Evolutionary conservation across 2,113 vertebrate genomes (phyloP).

Genomic region (Nesoenas mayeri): DNA sequence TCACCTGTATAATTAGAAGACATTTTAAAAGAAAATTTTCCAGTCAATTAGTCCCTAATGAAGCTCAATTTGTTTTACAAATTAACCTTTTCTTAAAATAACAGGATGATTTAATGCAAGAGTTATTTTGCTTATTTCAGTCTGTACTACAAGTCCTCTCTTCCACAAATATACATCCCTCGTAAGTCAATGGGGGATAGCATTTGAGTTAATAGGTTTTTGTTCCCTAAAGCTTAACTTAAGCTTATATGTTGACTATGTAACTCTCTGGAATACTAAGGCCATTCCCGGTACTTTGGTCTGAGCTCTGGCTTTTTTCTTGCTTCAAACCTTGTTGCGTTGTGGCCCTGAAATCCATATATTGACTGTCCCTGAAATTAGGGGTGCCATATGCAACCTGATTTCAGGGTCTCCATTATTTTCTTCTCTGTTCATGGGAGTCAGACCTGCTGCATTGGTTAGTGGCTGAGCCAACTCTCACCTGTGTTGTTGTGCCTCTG

Average conservation of each 20-base stretch:
- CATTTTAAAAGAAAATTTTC: slow-evolving; percentile 61
- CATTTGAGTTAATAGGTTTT: neutral
- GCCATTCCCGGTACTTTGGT: neutral
- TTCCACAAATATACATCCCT: neutral
- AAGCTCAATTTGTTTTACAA: slow-evolving; percentile 67
- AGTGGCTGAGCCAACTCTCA: neutral
- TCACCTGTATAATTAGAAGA: slow-evolving; percentile 60
- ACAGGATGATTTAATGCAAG: slow-evolving; percentile 58
- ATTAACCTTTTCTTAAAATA: slow-evolving; percentile 69
- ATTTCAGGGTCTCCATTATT: neutral
- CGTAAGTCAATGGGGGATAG: neutral
- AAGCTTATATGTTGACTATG: neutral
- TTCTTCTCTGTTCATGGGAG: neutral
- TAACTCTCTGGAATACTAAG: neutral
- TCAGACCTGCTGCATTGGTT: neutral
- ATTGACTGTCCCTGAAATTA: neutral
- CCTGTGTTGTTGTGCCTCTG: neutral
- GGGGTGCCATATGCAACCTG: neutral
- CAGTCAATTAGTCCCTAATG: slow-evolving; percentile 59
- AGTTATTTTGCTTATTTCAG: slow-evolving; percentile 40
- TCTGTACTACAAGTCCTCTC: neutral
- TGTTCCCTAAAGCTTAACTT: neutral
- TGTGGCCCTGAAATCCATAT: neutral
- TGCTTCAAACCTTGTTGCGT: neutral
- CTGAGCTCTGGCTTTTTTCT: neutral